Conservation (phyloP, 1,140 invertebrate species). For the Nephila pilipes region DNA sequence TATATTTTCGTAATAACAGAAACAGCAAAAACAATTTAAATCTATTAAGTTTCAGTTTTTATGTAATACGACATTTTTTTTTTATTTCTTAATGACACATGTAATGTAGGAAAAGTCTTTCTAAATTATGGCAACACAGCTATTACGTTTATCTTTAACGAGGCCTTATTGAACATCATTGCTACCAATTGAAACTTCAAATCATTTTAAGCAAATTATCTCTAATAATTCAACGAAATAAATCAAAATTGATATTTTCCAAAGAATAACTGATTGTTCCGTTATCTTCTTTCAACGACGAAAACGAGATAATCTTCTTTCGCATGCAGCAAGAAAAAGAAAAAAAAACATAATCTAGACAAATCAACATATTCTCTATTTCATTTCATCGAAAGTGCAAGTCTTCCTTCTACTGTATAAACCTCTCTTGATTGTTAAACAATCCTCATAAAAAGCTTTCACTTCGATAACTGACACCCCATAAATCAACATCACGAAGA, state of each 20-base stretch:
- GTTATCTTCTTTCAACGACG: background rate
- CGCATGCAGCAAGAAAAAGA: background rate
- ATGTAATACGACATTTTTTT: background rate
- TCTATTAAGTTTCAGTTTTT: background rate
- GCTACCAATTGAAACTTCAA: background rate
- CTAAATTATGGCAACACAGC: background rate
- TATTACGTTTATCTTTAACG: no score
- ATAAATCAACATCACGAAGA: constrained; percentile 60
- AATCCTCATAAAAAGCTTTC: constrained; percentile 37
- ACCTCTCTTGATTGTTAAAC: constrained; percentile 8
- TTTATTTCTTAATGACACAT: background rate
- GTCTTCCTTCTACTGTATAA: background rate
- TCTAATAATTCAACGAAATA: background rate
- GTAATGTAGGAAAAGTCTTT: background rate
- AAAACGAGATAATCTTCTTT: background rate
- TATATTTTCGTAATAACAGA: no score
- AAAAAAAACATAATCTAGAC: background rate
- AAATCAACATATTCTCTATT: background rate
- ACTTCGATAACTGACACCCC: constrained; percentile 26
- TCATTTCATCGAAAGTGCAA: background rate
- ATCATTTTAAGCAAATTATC: background rate
- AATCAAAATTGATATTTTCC: background rate
- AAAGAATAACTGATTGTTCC: background rate
- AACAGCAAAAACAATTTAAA: no score
- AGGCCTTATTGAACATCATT: background rate